phyloP scores from a whole-genome alignment of 2,113 vertebrate genomes.

The Calidris pugnax region DNA sequence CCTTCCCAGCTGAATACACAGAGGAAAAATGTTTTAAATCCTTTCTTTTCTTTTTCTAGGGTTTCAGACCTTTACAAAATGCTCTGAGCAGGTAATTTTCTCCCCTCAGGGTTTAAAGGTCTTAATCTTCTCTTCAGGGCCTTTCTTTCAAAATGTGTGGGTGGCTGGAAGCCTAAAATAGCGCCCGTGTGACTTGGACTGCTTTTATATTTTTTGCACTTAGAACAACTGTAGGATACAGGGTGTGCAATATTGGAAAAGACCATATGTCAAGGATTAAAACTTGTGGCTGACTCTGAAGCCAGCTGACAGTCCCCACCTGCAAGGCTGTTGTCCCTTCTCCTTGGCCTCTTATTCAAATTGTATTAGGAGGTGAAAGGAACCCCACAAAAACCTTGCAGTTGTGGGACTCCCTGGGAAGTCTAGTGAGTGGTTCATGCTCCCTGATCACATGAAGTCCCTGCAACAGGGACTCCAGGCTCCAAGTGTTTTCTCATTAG shows the following conservation, averaged over 20 bases:
- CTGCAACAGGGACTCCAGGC: neutral
- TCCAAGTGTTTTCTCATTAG: neutral
- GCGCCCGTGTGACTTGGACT: neutral
- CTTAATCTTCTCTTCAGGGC: conserved; percentile 6
- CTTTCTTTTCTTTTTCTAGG: neutral
- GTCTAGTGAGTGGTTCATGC: neutral
- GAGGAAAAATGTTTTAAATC: neutral
- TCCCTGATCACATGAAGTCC: neutral
- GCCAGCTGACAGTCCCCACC: neutral
- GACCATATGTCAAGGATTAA: neutral
- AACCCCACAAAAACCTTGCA: neutral
- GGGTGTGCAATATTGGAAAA: neutral
- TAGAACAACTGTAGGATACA: neutral
- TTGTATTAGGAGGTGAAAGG: neutral
- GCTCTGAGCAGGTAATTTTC: neutral
- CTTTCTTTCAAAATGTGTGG: neutral
- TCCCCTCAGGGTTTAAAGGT: neutral
- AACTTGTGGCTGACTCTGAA: neutral
- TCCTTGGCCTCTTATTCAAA: neutral
- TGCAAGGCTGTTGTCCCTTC: neutral
- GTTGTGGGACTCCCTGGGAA: neutral
- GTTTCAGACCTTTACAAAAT: neutral
- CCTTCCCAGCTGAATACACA: neutral
- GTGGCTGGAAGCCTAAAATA: neutral
- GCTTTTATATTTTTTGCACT: neutral